Conservation (phyloP, 2,113 vertebrate genomes). For the Choloepus hoffmanni region DNA sequence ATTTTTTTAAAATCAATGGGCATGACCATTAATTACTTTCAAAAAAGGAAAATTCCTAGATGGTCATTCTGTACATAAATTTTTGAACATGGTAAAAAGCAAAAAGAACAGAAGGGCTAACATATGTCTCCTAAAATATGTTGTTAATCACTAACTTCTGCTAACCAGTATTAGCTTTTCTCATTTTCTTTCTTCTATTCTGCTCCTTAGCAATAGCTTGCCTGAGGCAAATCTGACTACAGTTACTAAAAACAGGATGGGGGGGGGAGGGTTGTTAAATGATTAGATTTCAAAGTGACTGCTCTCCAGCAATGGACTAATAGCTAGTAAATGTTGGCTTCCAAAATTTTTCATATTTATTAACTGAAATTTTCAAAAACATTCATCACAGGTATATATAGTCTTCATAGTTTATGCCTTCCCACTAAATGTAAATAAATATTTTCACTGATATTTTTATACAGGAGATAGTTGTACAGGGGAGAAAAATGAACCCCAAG, state of each 20-base stretch:
- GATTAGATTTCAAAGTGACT: conserved; percentile 38
- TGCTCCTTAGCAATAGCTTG: background rate
- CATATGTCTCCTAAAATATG: background rate
- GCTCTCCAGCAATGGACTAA: background rate
- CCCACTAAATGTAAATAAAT: background rate
- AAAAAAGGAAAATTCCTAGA: background rate
- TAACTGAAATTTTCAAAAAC: conserved; percentile 22
- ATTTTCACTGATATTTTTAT: conserved; percentile 17
- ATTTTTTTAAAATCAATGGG: background rate
- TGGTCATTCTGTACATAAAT: background rate
- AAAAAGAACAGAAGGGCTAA: background rate
- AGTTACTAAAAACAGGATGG: background rate
- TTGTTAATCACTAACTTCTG: background rate
- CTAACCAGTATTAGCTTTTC: background rate
- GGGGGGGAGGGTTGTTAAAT: background rate
- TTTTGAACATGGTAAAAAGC: background rate
- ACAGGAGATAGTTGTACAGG: background rate
- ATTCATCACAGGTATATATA: background rate
- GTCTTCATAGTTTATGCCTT: background rate
- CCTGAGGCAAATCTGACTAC: background rate
- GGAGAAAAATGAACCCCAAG: background rate
- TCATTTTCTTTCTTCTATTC: background rate
- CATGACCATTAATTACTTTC: background rate
- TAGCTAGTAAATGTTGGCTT: conserved; percentile 12
- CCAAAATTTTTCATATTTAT: background rate